These are phyloP conservation scores for Diabrotica balteata DNA, from an alignment of 2,888 invertebrate genomes.

Conservation along the genomic window DNA sequence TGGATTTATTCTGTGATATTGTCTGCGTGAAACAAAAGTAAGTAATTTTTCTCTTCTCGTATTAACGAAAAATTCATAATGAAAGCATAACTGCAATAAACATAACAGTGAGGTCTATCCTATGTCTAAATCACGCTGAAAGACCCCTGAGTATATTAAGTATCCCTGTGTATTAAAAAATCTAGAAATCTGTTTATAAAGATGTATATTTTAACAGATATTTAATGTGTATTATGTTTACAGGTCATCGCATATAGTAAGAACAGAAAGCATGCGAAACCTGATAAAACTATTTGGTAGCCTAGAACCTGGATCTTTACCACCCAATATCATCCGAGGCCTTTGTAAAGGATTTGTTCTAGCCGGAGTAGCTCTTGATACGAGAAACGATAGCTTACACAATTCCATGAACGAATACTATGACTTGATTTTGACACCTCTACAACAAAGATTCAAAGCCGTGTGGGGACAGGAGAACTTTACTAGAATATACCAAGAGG, in stretches of 20 bases:
- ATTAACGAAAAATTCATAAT: too few relatives aligned
- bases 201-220: too few relatives aligned
- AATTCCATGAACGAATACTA: constrained; percentile 49
- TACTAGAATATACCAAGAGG: constrained; percentile 65
- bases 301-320: constrained; percentile 63
- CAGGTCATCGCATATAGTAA: constrained; percentile 59
- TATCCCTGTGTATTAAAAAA: too few relatives aligned
- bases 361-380: constrained; percentile 64
- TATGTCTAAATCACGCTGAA: too few relatives aligned
- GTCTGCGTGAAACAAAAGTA: constrained; percentile 57
- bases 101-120: too few relatives aligned
- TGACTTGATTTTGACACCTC: constrained; percentile 60
- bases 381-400: neutral
- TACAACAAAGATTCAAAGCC: constrained; percentile 64
- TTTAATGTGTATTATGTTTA: neutral
- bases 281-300: constrained; percentile 64
- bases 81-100: too few relatives aligned
- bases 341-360: constrained; percentile 77
- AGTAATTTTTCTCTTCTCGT: constrained; percentile 34
- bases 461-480: constrained; percentile 65
- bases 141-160: too few relatives aligned
- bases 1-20: constrained; percentile 65
- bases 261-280: constrained; percentile 66
- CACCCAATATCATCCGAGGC: constrained; percentile 68
- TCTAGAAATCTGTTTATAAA: too few relatives aligned